Base-by-base conservation (phyloP, 2,797 vertebrate genomes). In the Gallinago nigripennis region DNA sequence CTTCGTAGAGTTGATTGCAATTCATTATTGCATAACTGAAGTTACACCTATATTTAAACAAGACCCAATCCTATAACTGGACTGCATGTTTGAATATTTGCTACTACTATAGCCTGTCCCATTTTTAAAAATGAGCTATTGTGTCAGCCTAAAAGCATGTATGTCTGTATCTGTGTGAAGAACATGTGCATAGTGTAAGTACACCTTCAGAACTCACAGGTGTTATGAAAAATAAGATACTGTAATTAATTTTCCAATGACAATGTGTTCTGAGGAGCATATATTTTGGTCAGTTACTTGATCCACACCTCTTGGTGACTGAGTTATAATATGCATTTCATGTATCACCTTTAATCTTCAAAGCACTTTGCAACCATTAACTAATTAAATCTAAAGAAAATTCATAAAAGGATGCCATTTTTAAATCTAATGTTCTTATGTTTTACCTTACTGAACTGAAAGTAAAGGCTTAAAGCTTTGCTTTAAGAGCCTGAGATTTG, bases 381-480 rank as follows among this genome's bases (percentile, higher is more conserved):
- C 33, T 51, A 76, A 30, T 37, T 30, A 54, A 27, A 54, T 46
- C 50, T 60, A 30, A 73, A 85, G 64, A 69, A 78, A 83, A 61
- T 35, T 54, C 8, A 4, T 65, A 7, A 53, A 5, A 82, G 50
- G 7, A 8, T 41, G 37, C 16, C 5, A 17, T 56, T 82, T 91
- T 89, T 6, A 48, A 80, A 76, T 14, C 5, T 63, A 39, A 31
- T 33, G 9, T 82, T 92, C 56, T 88, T 68, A 60, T 30, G 48
- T 16, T 73, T 11, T 68, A 86, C 31, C 66, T 90, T 19, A 25
- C 50, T 64, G 69, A 61, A 68, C 60, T 78, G 78, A 82, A 92
- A 88, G 68, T 46, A 33, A 85, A 89, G 68, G 64, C 79, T 91
- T 88, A 84, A 80, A 71, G 64, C 81, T 92, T 75, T 91, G 53